Evolutionary conservation across 1,140 invertebrate genomes (phyloP).

Genomic region (Cyphomyrmex costatus): DNA sequence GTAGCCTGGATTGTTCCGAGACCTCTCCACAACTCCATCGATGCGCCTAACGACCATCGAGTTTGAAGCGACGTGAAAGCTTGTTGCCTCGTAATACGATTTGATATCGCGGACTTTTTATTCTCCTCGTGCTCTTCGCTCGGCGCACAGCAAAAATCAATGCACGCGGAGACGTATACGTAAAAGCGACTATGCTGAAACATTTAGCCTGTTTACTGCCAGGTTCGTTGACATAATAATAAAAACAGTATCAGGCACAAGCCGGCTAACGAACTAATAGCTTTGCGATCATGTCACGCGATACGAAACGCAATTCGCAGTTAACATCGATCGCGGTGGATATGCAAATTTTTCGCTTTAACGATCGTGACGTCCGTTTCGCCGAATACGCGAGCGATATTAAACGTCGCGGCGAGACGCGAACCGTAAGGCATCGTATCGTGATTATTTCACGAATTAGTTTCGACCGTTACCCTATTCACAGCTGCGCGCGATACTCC

Average conservation of each 20-base stretch:
- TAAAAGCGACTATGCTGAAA: background rate
- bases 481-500: slow-evolving; percentile 15
- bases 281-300: slow-evolving; percentile 18
- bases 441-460: background rate
- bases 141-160: background rate
- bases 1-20: slow-evolving; percentile 15
- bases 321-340: background rate
- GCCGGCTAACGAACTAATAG: slow-evolving; percentile 1
- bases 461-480: slow-evolving; percentile 32
- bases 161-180: background rate
- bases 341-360: slow-evolving; percentile 1
- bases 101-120: slow-evolving; percentile 11
- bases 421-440: background rate
- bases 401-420: background rate
- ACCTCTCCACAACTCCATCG: background rate
- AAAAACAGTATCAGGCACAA: slow-evolving; percentile 13
- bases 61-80: slow-evolving; percentile 42
- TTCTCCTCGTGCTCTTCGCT: too few relatives aligned
- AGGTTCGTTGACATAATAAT: background rate
- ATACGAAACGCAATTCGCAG: slow-evolving; percentile 14
- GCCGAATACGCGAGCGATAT: background rate
- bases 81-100: slow-evolving; percentile 36
- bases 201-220: slow-evolving; percentile 1
- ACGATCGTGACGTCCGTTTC: background rate
- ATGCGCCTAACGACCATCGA: slow-evolving; percentile 47